phyloP scores from a whole-genome alignment of 2,888 invertebrate genomes.

The Lagria hirta region DNA sequence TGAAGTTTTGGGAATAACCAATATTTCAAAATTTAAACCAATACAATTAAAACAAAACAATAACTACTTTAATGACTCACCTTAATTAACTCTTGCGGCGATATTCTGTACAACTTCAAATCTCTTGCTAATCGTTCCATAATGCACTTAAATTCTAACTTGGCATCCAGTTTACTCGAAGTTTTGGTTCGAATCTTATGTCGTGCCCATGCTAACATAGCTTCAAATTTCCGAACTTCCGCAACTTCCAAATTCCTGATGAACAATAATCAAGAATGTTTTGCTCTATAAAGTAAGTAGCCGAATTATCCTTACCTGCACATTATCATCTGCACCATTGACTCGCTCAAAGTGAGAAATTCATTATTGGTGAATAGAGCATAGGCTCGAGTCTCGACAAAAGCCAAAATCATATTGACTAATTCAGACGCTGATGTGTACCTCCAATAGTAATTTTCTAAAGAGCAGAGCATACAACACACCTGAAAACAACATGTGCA shows the following conservation, averaged over 20 bases:
- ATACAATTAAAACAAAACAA: too few relatives aligned
- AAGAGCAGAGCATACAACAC: conserved; percentile 88
- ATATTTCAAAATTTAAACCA: too few relatives aligned
- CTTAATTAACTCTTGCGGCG: conserved; percentile 90
- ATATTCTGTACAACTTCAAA: conserved; percentile 85
- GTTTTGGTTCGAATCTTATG: conserved; percentile 79
- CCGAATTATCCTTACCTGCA: conserved; percentile 55
- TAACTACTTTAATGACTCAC: conserved; percentile 50
- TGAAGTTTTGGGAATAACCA: too few relatives aligned
- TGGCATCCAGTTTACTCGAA: conserved; percentile 79
- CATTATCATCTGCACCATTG: conserved; percentile 94
- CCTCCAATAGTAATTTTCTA: conserved; percentile 95
- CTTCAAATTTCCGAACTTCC: conserved; percentile 89
- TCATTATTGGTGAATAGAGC: conserved; percentile 82
- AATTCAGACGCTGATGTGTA: conserved; percentile 92
- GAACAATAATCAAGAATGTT: conserved; percentile 1
- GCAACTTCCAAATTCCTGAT: conserved; percentile 81
- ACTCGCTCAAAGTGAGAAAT: conserved; percentile 86
- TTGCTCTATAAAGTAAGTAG: too few relatives aligned
- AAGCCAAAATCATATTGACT: conserved; percentile 91
- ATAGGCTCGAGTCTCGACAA: conserved; percentile 83
- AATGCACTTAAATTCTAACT: conserved; percentile 87
- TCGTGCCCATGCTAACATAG: conserved; percentile 88
- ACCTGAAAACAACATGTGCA: conserved; percentile 56
- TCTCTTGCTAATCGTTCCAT: conserved; percentile 90